Conservation (phyloP, 2,113 vertebrate genomes). For the Sclerurus mexicanus region DNA sequence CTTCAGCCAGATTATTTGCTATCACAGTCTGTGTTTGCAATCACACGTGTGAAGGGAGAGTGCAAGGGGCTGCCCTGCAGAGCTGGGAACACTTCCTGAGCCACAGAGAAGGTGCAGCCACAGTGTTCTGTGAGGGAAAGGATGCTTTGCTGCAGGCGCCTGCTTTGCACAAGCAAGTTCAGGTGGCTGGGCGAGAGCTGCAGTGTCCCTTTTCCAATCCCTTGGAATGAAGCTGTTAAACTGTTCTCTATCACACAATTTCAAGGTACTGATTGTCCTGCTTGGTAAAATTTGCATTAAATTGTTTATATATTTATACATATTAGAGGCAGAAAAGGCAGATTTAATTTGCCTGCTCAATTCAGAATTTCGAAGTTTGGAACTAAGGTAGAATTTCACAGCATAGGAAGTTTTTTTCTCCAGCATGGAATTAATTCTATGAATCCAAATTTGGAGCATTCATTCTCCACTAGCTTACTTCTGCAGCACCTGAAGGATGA, state of each 20-base stretch:
- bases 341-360: neutral
- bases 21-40: accelerated
- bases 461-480: neutral
- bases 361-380: neutral
- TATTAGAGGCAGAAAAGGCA: neutral
- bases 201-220: neutral
- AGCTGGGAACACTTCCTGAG: neutral
- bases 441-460: neutral
- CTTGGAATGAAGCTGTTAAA: neutral
- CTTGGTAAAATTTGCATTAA: neutral
- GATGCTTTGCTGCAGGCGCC: accelerated
- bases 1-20: neutral
- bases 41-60: accelerated
- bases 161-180: no score
- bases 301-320: neutral
- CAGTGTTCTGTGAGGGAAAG: accelerated
- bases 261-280: neutral
- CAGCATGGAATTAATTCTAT: neutral
- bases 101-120: accelerated
- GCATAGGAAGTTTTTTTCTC: neutral
- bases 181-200: neutral
- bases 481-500: neutral
- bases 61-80: neutral
- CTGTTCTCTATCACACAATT: neutral
- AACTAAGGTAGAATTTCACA: neutral